Percentiles rank a stretch among this genome's conserved stretches.
These are phyloP conservation scores for Argopecten irradians DNA, from an alignment of 1,140 invertebrate genomes.

Conservation along the genomic window DNA sequence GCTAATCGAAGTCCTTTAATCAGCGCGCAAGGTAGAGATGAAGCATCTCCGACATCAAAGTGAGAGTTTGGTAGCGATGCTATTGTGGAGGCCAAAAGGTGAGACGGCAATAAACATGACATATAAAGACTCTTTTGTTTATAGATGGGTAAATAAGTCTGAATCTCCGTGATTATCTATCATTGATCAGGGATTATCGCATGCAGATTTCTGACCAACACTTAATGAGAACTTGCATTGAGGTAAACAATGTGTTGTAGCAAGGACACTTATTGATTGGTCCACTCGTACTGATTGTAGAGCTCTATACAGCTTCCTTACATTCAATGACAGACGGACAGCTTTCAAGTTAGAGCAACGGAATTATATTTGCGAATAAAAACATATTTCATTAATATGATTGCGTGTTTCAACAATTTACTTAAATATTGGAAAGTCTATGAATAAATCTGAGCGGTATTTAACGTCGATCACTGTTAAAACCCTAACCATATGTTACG, in stretches of 20 bases:
- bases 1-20: too few species aligned
- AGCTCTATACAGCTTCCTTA: background rate
- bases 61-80: background rate
- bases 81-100: background rate
- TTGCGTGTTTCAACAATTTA: background rate
- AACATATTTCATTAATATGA: background rate
- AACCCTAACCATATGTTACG: constrained; percentile 33
- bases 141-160: background rate
- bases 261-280: background rate
- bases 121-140: background rate
- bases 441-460: background rate
- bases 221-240: background rate
- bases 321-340: background rate
- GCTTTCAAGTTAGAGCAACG: background rate
- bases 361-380: background rate
- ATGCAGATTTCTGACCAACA: background rate
- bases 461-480: background rate
- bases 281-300: background rate
- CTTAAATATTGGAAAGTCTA: background rate
- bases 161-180: background rate
- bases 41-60: too few species aligned
- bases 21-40: too few species aligned
- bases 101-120: background rate
- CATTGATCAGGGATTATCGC: background rate
- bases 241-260: background rate